Conservation (phyloP, 2,113 vertebrate genomes). For the Microtus richardsoni region DNA sequence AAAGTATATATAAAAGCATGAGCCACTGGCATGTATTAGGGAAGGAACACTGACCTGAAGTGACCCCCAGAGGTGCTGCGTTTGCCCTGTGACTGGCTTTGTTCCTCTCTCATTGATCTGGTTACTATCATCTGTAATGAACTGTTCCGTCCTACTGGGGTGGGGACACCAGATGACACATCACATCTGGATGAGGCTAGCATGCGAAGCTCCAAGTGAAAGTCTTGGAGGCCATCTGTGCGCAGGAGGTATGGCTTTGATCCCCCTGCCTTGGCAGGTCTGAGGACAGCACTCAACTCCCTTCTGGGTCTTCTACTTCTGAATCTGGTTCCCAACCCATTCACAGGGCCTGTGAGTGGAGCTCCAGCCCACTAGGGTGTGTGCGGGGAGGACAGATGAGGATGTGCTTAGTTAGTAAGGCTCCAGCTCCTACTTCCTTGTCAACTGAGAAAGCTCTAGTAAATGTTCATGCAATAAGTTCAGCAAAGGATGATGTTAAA, state of each 20-base stretch:
- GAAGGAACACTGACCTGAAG: not conserved
- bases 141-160: not conserved
- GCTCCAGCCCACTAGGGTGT: too few relatives aligned
- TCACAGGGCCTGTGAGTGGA: not conserved
- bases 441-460: not conserved
- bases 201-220: not conserved
- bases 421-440: not conserved
- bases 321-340: not conserved
- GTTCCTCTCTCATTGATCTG: not conserved
- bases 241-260: not conserved
- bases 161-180: not conserved
- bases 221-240: not conserved
- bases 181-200: not conserved
- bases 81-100: not conserved
- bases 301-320: constrained; percentile 24
- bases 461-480: not conserved
- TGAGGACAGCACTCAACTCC: not conserved
- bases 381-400: too few relatives aligned
- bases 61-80: not conserved
- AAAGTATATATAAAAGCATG: not conserved
- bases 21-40: not conserved
- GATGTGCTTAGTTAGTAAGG: not conserved
- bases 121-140: not conserved
- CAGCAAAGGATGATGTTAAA: not conserved
- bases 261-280: not conserved